Evolutionary conservation across 2,888 invertebrate species (phyloP), one percentile per base, ranked within the genome.

Genomic region (Agrochola lota): DNA sequence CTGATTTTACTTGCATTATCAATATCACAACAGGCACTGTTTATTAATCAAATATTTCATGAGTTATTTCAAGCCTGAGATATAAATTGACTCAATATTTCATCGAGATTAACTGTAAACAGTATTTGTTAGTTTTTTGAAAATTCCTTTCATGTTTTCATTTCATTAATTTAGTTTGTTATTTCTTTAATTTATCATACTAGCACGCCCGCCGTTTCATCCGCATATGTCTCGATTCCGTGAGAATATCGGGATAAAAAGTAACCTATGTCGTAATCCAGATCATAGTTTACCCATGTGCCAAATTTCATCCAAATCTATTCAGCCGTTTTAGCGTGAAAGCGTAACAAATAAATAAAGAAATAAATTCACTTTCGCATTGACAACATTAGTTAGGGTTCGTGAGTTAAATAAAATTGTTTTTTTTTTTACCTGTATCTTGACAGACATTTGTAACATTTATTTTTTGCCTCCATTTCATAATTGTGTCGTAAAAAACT

Each of bases 401-500:
- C 1, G 6, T 35, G 5, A 35, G 35, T 17, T 4, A 43, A 4
- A n/a, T n/a, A n/a, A n/a, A n/a, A 26, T 9, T 40, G 17, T 49
- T 0, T 2, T 20, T 35, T 35, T 46, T 15, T 20, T 52, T 40
- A 0, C n/a, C n/a, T n/a, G n/a, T n/a, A n/a, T 17, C 6, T 35
- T 35, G 9, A 23, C 20, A 20, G 26, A 12, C 9, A 17, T 23
- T 49, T 7, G 7, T 55, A 35, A 57, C 2, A 23, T 23, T 57
- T 1, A 23, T 63, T 20, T 46, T 30, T 30, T 43, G 6, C 15
- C 12, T 64, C 17, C 30, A n/a, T 71, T 66, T 71, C 49, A 71
- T 15, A 57, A 66, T 55, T 79, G 88, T 85, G 79, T 89, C 89
- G 79, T 74, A 90, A 74, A 83, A 86, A 86, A 78, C 35, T 76